phyloP scores from a whole-genome alignment of 2,113 vertebrate species.

The Dryoscopus gambensis region DNA sequence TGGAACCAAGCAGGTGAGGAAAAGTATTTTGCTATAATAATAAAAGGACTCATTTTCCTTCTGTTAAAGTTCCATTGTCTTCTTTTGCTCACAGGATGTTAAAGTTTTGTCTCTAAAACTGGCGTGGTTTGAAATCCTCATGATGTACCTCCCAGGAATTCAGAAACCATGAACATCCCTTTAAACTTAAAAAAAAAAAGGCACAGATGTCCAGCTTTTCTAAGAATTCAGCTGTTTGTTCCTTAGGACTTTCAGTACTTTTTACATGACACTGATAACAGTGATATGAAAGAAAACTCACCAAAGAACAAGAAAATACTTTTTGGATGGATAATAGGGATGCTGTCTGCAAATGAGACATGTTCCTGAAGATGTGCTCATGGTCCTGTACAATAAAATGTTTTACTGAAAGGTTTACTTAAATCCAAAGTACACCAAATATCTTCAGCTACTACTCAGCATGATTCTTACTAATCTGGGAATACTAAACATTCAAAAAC shows the following conservation, averaged over 20 bases:
- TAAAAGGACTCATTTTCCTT: neutral
- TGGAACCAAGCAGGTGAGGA: neutral
- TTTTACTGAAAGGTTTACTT: neutral
- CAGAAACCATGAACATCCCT: neutral
- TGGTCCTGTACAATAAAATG: neutral
- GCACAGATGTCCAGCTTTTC: neutral
- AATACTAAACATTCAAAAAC: neutral
- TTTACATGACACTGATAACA: neutral
- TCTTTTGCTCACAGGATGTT: neutral
- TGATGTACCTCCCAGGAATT: neutral
- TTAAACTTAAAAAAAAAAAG: neutral
- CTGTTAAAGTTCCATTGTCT: neutral
- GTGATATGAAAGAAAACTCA: neutral
- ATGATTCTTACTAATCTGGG: neutral
- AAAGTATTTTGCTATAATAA: neutral
- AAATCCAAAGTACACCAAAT: neutral
- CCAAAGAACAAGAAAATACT: neutral
- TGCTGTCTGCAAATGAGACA: neutral
- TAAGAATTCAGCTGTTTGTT: neutral
- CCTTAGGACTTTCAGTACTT: neutral
- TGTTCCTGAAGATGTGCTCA: neutral
- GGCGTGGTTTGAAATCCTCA: neutral
- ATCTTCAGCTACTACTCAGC: neutral
- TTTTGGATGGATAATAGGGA: neutral
- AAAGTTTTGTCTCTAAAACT: neutral